Evolutionary conservation across 2,888 invertebrate species (phyloP).

Genomic region (Toxonevra muliebris): DNA sequence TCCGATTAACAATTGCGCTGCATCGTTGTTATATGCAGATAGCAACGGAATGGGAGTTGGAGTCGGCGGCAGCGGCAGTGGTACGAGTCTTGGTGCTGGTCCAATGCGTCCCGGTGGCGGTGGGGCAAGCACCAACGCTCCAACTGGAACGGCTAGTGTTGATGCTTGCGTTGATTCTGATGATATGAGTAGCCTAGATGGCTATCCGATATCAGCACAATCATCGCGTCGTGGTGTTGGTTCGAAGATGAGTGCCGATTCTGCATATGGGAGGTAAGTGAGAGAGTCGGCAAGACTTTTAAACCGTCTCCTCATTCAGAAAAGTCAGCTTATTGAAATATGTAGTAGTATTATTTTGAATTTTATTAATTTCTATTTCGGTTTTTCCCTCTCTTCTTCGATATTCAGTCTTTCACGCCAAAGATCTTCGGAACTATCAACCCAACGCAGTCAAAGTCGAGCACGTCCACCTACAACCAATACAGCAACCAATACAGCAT

Average conservation of each 20-base stretch:
- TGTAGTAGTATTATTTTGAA: not conserved
- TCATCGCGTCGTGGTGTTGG: constrained; percentile 53
- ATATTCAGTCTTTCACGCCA: constrained; percentile 69
- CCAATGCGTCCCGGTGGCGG: constrained; percentile 5
- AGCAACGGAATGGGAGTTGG: not conserved
- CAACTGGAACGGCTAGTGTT: constrained; percentile 35
- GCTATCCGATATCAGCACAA: constrained; percentile 56
- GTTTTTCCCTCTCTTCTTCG: too few species aligned
- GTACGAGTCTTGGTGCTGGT: too few species aligned
- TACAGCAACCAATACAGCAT: constrained; percentile 32
- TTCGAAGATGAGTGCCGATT: constrained; percentile 70
- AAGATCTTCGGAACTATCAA: constrained; percentile 64
- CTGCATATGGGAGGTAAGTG: constrained; percentile 88
- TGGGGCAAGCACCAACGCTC: constrained; percentile 15
- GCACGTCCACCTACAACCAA: constrained; percentile 42
- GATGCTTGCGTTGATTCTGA: constrained; percentile 57
- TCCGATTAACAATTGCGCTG: not conserved
- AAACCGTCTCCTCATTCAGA: not conserved
- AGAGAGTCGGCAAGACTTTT: not conserved
- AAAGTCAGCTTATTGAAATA: not conserved
- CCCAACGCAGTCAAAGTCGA: constrained; percentile 42
- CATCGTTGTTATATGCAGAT: constrained; percentile 21
- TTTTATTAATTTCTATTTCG: constrained; percentile 12
- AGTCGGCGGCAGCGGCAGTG: constrained; percentile 25
- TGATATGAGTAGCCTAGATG: constrained; percentile 62